Evolutionary conservation across 2,113 vertebrate species (phyloP), one percentile per base, ranked within the genome.

Genomic region (Gopherus evgoodei): DNA sequence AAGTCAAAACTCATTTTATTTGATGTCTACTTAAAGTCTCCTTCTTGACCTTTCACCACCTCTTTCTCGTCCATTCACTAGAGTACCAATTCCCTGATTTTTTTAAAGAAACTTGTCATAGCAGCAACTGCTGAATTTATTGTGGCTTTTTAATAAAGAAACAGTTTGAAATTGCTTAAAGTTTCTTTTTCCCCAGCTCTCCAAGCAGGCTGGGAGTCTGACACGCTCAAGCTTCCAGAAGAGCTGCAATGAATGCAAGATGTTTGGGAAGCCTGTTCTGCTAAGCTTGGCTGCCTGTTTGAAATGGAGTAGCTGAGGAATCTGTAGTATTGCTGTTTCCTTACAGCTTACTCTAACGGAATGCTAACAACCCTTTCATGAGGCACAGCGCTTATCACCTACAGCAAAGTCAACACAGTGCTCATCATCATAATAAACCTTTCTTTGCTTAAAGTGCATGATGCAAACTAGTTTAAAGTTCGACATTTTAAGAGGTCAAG

Each of bases 281-380:
- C 22, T 62, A 38, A 65, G n/a, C 62, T 88, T 53, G 81, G 42
- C n/a, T 65, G 83, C 52, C 13, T 87, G 47, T 35, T 56, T n/a
- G 42, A 76, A 94, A 38, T 7, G 84, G 59, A 93, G 16, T 25
- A 90, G 59, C 86, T 90, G 79, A 95, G 82, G 72, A 91, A n/a
- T 47, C 49, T 80, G 52, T 42, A 85, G 44, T n/a, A 11, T 42
- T 91, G 76, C 53, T 86, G 90, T 83, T 31, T 95, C 94, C 62
- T 94, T 81, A 93, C n/a, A 91, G 89, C 11, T 97, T 91, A 81
- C 92, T 91, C 84, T 49, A 84, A 87, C 88, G 83, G 89, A 94
- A 94, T 89, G 86, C 88, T 95, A 91, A 95, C 79, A 92, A 84
- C 72, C 14, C 56, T 90, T 96, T 78, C 62, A n/a, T 38, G 75